Base-by-base conservation (phyloP, 2,888 invertebrate genomes). In the Gandaritis pyraliata region DNA sequence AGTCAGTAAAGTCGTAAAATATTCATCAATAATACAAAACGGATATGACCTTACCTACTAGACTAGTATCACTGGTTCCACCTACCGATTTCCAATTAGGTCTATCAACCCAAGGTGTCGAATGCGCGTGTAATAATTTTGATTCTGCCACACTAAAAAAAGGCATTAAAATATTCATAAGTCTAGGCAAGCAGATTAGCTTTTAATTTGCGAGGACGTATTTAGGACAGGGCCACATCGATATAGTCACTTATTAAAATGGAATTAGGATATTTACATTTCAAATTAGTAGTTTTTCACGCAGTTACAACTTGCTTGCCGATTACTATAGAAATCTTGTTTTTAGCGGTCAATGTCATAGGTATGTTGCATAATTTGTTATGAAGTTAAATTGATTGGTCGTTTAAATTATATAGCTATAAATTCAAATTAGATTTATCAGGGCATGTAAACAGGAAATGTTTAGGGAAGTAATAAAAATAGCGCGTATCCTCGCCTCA, bases 401-500 rank as follows among this genome's bases (percentile, higher is more conserved):
- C 33, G 13, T 46, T 54, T 15, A 53, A 18, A 50, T 46, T 15
- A 47, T 30, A 30, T 13, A n/a, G 10, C 39, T 33, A 48, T 53
- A 15, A 59, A 53, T 59, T 48, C 6, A 8, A 39, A 52, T 30
- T 38, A 36, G 13, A n/a, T 13, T n/a, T 47, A 12, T n/a, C n/a
- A 46, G 12, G 23, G n/a, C 23, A 30, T 30, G 8, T 29, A 13
- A 47, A 30, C 29, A 50, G 60, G 55, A 55, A 50, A 13, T 49
- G 13, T 16, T 13, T 7, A 41, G 33, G 55, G 58, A 58, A 50
- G 38, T 46, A 50, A 36, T 18, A 54, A 46, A 62, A 49, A 8
- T 53, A 48, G 30, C 36, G 53, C 55, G 52, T 43, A 43, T 68
- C 70, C 57, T 66, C 69, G 70, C 70, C 70, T 70, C 67, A 48